A percentile compares a stretch with the other conserved stretches of the same genome.
These are phyloP conservation scores for Microctenopoma stevenorrisi DNA, from an alignment of 2,797 vertebrate genomes.

Conservation along the genomic window DNA sequence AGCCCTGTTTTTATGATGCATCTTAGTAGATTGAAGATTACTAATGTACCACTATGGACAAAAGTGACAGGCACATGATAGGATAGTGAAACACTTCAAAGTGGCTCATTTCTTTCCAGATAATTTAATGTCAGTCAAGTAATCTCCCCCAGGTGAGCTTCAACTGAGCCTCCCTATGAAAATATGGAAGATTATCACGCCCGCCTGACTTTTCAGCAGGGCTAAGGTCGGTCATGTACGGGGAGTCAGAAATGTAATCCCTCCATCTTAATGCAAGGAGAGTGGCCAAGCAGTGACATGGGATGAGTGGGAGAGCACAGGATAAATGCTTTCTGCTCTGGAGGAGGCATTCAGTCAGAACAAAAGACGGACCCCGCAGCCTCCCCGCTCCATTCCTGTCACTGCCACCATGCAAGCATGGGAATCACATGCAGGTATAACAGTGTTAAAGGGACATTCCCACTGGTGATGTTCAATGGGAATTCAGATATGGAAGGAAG, in stretches of 20 bases:
- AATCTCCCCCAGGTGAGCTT: neutral
- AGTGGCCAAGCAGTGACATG: conserved; percentile 29
- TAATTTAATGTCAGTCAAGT: too few relatives aligned
- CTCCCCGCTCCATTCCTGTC: conserved; percentile 2
- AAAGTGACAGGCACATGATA: too few relatives aligned
- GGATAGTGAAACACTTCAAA: too few relatives aligned
- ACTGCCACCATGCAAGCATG: neutral
- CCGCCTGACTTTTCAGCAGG: neutral
- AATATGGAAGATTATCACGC: neutral
- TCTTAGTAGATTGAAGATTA: too few relatives aligned
- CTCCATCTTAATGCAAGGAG: conserved; percentile 37
- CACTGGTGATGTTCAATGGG: neutral
- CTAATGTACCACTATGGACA: too few relatives aligned
- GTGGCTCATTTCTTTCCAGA: too few relatives aligned
- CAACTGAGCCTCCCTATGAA: neutral
- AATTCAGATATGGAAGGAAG: too few relatives aligned
- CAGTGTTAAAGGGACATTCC: neutral
- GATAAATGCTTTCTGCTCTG: conserved; percentile 13
- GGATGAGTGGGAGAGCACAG: conserved; percentile 31
- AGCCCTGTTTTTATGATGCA: too few relatives aligned
- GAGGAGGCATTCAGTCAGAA: conserved; percentile 27
- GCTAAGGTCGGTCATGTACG: neutral
- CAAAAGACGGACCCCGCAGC: conserved; percentile 14
- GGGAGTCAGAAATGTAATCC: conserved; percentile 33
- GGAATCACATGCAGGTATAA: neutral